phyloP scores from a whole-genome alignment of 2,888 invertebrate species.

The Zeuzera pyrina region DNA sequence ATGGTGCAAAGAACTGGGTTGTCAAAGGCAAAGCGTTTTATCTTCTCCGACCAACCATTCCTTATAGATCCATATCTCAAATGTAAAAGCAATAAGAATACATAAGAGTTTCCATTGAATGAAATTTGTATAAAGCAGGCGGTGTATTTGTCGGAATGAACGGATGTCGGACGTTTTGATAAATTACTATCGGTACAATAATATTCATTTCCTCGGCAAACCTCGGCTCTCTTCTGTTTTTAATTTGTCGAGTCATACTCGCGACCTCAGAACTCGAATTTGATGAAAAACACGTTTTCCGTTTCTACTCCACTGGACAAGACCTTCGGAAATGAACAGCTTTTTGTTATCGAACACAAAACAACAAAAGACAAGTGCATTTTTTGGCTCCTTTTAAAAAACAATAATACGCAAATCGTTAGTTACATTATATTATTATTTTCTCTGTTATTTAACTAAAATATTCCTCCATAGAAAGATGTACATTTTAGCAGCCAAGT shows the following conservation, averaged over 20 bases:
- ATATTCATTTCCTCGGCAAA: slow-evolving; percentile 41
- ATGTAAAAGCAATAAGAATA: slow-evolving; percentile 42
- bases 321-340: no score
- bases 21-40: slow-evolving; percentile 36
- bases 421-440: no score
- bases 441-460: no score
- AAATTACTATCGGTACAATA: slow-evolving; percentile 59
- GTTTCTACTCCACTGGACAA: slow-evolving; percentile 28
- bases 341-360: no score
- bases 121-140: slow-evolving; percentile 27
- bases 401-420: no score
- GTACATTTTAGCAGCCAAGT: no score
- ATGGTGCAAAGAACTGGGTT: slow-evolving; percentile 21
- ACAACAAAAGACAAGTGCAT: no score
- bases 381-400: no score
- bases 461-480: no score
- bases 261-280: slow-evolving; percentile 28
- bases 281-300: slow-evolving; percentile 37
- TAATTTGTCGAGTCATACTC: slow-evolving; percentile 49
- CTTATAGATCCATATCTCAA: slow-evolving; percentile 40
- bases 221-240: slow-evolving; percentile 37
- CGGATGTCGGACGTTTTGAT: slow-evolving; percentile 50
- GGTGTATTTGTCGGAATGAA: slow-evolving; percentile 19
- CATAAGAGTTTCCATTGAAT: slow-evolving; percentile 34
- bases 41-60: slow-evolving; percentile 32